Conservation (phyloP, 2,888 invertebrate genomes). For the Drosophila maculinotata region DNA sequence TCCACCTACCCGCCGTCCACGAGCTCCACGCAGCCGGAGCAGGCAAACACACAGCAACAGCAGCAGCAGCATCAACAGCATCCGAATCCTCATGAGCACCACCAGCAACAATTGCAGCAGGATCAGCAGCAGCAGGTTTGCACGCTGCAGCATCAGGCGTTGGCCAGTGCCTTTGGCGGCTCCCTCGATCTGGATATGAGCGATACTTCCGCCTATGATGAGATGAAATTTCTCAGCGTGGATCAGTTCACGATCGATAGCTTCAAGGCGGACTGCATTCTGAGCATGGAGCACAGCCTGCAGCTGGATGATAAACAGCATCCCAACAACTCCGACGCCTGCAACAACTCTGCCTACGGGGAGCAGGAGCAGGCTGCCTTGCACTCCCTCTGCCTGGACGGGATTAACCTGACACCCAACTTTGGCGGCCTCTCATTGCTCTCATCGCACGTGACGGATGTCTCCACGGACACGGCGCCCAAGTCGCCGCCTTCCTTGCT, state of each 20-base stretch:
- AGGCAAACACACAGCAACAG: slow-evolving; percentile 25
- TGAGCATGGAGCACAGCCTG: slow-evolving; percentile 84
- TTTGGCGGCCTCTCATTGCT: slow-evolving; percentile 62
- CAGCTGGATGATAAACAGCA: slow-evolving; percentile 72
- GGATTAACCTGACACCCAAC: slow-evolving; percentile 53
- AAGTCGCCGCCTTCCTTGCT: slow-evolving; percentile 82
- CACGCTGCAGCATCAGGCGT: slow-evolving; percentile 54
- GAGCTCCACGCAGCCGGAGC: slow-evolving; percentile 39
- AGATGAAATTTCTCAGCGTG: slow-evolving; percentile 85
- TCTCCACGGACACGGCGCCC: slow-evolving; percentile 52
- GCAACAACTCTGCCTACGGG: neutral
- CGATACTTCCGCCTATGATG: slow-evolving; percentile 83
- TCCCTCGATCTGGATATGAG: slow-evolving; percentile 78
- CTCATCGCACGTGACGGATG: too few relatives aligned
- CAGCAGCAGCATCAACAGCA: slow-evolving; percentile 44
- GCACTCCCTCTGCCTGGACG: slow-evolving; percentile 73
- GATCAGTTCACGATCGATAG: slow-evolving; percentile 85
- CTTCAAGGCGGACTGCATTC: slow-evolving; percentile 85
- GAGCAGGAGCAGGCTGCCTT: slow-evolving; percentile 34
- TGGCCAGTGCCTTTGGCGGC: slow-evolving; percentile 51
- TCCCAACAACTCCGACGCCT: slow-evolving; percentile 24
- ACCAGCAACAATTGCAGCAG: slow-evolving; percentile 40
- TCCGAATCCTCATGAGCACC: slow-evolving; percentile 20
- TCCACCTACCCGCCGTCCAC: slow-evolving; percentile 72
- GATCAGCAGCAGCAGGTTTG: slow-evolving; percentile 42